Conservation (phyloP, 2,888 invertebrate genomes). For the Lutraria lutraria region DNA sequence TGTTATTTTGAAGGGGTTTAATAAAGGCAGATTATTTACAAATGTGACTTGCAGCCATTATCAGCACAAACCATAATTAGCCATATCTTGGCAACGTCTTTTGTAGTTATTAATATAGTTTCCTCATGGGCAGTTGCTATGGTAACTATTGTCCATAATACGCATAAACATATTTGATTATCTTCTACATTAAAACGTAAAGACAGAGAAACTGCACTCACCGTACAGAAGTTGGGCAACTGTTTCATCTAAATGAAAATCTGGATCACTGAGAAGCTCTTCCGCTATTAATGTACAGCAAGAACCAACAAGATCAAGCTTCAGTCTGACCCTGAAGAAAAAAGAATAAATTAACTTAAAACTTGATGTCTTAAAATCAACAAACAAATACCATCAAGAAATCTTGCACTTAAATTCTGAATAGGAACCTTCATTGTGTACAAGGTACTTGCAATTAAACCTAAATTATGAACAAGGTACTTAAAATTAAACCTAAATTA, state of each 20-base stretch:
- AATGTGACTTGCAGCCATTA: neutral
- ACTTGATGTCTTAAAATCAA: too few relatives aligned
- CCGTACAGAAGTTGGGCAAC: conserved; percentile 88
- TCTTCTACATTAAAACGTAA: neutral
- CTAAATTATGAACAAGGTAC: too few relatives aligned
- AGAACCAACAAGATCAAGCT: conserved; percentile 92
- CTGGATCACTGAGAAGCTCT: conserved; percentile 87
- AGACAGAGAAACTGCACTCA: conserved; percentile 74
- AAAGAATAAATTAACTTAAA: conserved; percentile 9
- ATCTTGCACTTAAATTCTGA: too few relatives aligned
- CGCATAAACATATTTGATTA: neutral
- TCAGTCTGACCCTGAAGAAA: conserved; percentile 83
- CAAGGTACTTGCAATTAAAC: too few relatives aligned
- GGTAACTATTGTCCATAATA: conserved; percentile 15
- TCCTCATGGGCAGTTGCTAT: neutral
- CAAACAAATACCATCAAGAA: too few relatives aligned
- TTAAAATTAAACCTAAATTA: too few relatives aligned
- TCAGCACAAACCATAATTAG: neutral
- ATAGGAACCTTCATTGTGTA: too few relatives aligned
- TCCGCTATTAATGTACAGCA: conserved; percentile 92
- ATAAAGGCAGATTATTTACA: neutral
- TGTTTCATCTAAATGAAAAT: conserved; percentile 83
- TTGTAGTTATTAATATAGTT: neutral
- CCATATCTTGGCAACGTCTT: neutral
- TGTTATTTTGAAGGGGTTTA: too few relatives aligned